Evolutionary conservation across 2,888 invertebrate species (phyloP).

Genomic region (Iphiclides podalirius): DNA sequence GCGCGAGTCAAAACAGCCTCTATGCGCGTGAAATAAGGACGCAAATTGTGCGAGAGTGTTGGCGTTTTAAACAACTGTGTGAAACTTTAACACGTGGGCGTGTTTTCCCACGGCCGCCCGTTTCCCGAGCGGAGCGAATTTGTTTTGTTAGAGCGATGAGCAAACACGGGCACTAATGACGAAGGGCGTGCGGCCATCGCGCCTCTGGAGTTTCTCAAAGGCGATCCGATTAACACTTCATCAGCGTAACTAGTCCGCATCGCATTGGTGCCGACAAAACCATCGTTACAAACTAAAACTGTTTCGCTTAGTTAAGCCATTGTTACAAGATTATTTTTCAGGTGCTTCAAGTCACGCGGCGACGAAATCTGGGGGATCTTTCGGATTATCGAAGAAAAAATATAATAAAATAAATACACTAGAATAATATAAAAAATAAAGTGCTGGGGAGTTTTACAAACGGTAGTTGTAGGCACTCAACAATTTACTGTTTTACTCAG

Average conservation of each 20-base stretch:
- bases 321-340: too few species aligned
- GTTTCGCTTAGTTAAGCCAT: too few species aligned
- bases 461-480: too few species aligned
- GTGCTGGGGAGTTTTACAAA: too few species aligned
- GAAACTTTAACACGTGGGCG: conserved; percentile 20
- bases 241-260: not conserved
- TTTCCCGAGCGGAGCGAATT: conserved; percentile 7
- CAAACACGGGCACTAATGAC: conserved; percentile 19
- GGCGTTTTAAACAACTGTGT: conserved; percentile 6
- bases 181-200: conserved; percentile 6
- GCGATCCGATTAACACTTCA: conserved; percentile 9
- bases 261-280: too few species aligned
- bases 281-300: too few species aligned
- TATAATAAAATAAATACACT: too few species aligned
- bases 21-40: not conserved
- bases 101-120: conserved; percentile 18
- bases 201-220: conserved; percentile 18
- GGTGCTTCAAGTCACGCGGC: too few species aligned
- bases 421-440: too few species aligned
- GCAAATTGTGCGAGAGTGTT: not conserved
- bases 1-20: not conserved
- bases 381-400: too few species aligned
- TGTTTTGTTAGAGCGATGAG: conserved; percentile 21
- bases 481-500: too few species aligned
- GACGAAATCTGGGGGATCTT: too few species aligned